Evolutionary conservation across 2,797 vertebrate genomes (phyloP).

Genomic region (Phoebastria nigripes): DNA sequence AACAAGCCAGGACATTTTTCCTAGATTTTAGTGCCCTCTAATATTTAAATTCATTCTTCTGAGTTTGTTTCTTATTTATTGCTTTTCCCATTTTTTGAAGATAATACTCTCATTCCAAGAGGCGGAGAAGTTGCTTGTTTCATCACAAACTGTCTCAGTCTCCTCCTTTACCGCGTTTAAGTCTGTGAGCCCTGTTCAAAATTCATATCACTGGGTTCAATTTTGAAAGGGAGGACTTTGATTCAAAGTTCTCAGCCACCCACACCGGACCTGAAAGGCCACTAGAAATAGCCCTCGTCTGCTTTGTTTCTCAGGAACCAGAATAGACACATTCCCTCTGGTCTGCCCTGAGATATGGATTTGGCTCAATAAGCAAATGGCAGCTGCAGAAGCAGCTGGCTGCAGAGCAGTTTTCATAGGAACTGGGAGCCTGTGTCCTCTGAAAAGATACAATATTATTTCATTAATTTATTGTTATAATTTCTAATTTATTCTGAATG

Average conservation of each 20-base stretch:
- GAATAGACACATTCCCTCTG: slow-evolving; percentile 55
- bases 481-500: neutral
- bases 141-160: neutral
- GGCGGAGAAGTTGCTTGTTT: neutral
- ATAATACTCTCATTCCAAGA: neutral
- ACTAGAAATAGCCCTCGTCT: slow-evolving; percentile 59
- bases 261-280: slow-evolving; percentile 60
- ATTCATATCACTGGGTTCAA: neutral
- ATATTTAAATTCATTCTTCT: neutral
- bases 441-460: neutral
- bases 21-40: neutral
- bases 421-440: slow-evolving; percentile 10
- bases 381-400: slow-evolving; percentile 53
- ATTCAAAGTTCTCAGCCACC: slow-evolving; percentile 57
- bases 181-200: neutral
- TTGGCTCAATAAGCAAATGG: slow-evolving; percentile 40
- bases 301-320: slow-evolving; percentile 56
- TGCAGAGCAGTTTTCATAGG: slow-evolving; percentile 26
- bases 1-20: neutral
- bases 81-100: neutral
- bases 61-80: neutral
- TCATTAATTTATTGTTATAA: neutral
- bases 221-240: slow-evolving; percentile 47
- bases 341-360: slow-evolving; percentile 43
- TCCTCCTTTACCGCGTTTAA: neutral